Evolutionary conservation across 2,797 vertebrate genomes (phyloP), one percentile per base, ranked within the genome.

Genomic region (Anabacerthia variegaticeps): DNA sequence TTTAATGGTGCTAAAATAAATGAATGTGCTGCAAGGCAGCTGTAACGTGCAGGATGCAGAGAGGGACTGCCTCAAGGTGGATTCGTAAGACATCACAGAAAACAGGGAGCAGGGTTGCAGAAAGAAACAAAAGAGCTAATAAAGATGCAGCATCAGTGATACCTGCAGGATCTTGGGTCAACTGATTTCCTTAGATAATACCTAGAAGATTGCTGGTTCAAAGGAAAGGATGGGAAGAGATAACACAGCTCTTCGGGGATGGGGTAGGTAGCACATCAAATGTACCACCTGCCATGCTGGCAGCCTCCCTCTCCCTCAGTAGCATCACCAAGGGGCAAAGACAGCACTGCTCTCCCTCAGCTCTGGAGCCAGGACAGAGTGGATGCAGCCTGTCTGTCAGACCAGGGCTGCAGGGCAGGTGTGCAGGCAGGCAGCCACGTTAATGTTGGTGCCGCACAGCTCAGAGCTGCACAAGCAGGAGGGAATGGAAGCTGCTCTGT

Each of bases 1-100:
- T 84, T 73, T 78, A 85, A 73, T 61, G 67, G 74, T 67, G 54
- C 54, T 79, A 95, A 95, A 96, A 92, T 94, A 94, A 97, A 95
- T 67, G 94, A 96, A 95, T 21, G 7, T 89, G 82, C 72, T 92
- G 92, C 89, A 92, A 84, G 92, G 87, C 91, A 88, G 79, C 85
- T 89, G 73, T 77, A 92, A 94, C 7, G 39, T 61, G 92, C 55
- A 4, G 72, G 88, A 86, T 59, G 74, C 65, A 94, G 69, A 84
- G 69, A 89, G 54, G 61, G 58, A 65, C 91, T 95, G 94, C 94
- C 95, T 93, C 88, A 39, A 84, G 75, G 73, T 88, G 78, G 91
- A 94, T 92, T 96, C 95, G 91, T 88, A 93, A 93, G 63, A 39
- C 61, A 79, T 24, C 10, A 12, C 89, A 94, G 96, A 91, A 84